Base-by-base conservation (phyloP, 2,888 invertebrate genomes). In the Xestia c-nigrum region DNA sequence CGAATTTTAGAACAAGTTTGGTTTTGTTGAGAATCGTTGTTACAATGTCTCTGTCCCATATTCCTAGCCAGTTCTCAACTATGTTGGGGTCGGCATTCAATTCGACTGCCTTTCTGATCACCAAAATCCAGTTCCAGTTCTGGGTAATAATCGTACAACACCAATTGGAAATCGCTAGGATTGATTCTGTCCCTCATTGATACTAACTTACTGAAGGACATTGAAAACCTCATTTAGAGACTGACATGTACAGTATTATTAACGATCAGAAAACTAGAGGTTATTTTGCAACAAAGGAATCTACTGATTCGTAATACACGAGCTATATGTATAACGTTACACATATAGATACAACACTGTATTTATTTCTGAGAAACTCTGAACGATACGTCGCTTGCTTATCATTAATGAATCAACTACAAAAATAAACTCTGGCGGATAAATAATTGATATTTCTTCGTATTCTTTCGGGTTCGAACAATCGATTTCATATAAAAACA, bases 401-500 rank as follows among this genome's bases (percentile, higher is more conserved):
- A 74, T 74, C 64, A 66, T 38, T 0, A 3, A 52, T 59, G 52
- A 69, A 61, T 80, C 52, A 74, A 64, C 50, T 14, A 31, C 24
- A n/a, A 7, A 46, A 43, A 24, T 73, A 46, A 59, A 38, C 7
- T 7, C 9, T 21, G 24, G 14, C 6, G 3, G 38, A 21, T 14
- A 24, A 52, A 24, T 59, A 43, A 43, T 16, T n/a, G 43, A 64
- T 59, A 72, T 72, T 31, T 31, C 10, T 24, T 14, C 38, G 5
- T 31, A 14, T 66, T 16, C n/a, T 59, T 43, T 16, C 6, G 24
- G 21, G 7, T 61, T 61, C 9, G 1, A 19, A 57, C 14, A 31
- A 43, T 57, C 21, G 3, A 12, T 70, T 47, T 50, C 0, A 57
- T 6, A 24, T 65, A 0, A 5, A 55, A 63, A 74, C 24, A 59